Percentiles rank a stretch among this genome's conserved stretches.
These are phyloP conservation scores for Petromus typicus DNA, from an alignment of 2,113 vertebrate species.

Conservation along the genomic window DNA sequence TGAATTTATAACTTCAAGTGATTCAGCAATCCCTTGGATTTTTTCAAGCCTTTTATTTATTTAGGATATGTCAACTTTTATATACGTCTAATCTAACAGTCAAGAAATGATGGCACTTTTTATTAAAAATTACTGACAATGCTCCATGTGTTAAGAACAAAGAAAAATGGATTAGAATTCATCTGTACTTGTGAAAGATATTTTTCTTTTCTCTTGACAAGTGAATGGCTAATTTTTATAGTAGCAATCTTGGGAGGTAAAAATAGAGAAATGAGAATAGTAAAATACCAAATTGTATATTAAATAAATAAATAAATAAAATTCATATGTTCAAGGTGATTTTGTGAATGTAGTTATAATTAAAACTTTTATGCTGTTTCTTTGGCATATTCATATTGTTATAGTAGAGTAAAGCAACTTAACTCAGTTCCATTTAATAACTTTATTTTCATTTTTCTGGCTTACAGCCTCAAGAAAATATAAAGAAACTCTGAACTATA, in stretches of 20 bases:
- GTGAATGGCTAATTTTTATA: not conserved
- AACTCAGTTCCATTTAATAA: constrained; percentile 5
- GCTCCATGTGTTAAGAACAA: not conserved
- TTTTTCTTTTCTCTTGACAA: not conserved
- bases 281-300: too few relatives aligned
- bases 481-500: not conserved
- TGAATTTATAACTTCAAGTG: not conserved
- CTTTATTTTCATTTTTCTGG: not conserved
- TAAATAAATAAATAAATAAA: not conserved
- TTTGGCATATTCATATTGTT: not conserved
- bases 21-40: not conserved
- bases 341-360: not conserved
- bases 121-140: not conserved
- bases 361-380: not conserved
- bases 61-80: constrained; percentile 10
- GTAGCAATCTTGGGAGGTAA: not conserved
- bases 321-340: not conserved
- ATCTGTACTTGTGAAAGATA: not conserved
- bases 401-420: constrained; percentile 50
- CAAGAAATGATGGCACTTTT: not conserved
- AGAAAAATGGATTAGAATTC: not conserved
- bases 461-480: not conserved
- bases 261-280: not conserved
- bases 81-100: not conserved
- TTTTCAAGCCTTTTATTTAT: constrained; percentile 16